Percentiles rank a stretch among this genome's conserved stretches.
phyloP scores from a whole-genome alignment of 1,140 invertebrate genomes.

The Marisa cornuarietis region DNA sequence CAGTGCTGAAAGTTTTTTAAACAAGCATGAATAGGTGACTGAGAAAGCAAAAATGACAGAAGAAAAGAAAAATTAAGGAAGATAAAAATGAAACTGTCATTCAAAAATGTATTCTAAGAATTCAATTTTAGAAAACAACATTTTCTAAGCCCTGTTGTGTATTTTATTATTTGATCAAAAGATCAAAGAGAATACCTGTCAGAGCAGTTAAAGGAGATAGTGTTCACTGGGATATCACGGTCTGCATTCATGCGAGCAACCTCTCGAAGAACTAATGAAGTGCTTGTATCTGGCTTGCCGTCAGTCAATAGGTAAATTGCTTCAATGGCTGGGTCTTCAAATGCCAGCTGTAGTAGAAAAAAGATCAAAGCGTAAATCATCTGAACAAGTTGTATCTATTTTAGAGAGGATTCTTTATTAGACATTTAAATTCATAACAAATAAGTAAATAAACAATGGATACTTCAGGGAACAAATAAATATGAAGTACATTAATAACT shows the following conservation, averaged over 20 bases:
- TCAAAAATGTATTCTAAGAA: neutral
- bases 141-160: neutral
- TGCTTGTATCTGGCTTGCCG: slow-evolving; percentile 66
- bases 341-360: slow-evolving; percentile 53
- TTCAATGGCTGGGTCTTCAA: slow-evolving; percentile 60
- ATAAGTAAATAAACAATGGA: too few relatives aligned
- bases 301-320: slow-evolving; percentile 66
- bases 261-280: slow-evolving; percentile 60
- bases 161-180: too few relatives aligned
- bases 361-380: too few relatives aligned
- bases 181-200: slow-evolving; percentile 55
- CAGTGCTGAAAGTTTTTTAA: slow-evolving; percentile 48
- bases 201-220: slow-evolving; percentile 66
- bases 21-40: neutral
- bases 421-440: too few relatives aligned
- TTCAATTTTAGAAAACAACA: neutral
- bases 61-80: neutral
- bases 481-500: too few relatives aligned
- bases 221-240: slow-evolving; percentile 61
- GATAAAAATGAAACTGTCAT: neutral
- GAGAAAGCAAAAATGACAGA: neutral
- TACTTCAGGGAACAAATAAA: too few relatives aligned
- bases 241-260: slow-evolving; percentile 60
- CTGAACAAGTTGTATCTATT: too few relatives aligned
- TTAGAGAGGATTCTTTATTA: too few relatives aligned